phyloP scores from a whole-genome alignment of 1,140 invertebrate species.

The Procambarus virginalis region DNA sequence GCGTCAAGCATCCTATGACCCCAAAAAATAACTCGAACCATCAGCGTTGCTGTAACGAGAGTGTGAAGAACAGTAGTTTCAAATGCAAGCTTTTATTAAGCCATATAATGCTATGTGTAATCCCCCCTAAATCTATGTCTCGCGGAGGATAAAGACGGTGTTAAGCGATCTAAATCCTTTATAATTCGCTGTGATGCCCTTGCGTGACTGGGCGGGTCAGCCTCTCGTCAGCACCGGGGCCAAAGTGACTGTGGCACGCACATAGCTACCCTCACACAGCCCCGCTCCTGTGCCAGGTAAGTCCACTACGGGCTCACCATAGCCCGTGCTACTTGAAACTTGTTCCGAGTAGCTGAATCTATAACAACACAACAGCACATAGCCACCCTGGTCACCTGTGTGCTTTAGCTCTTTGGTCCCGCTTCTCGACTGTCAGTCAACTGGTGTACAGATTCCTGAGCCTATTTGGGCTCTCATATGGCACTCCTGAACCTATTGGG shows the following conservation, averaged over 20 bases:
- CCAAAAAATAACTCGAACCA: neutral
- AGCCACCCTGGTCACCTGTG: too few species aligned
- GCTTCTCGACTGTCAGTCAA: too few species aligned
- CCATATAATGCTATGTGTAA: neutral
- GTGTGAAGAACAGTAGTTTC: neutral
- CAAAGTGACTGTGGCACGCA: constrained; percentile 2
- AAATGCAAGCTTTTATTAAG: neutral
- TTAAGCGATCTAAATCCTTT: constrained; percentile 7
- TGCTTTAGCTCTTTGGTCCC: too few species aligned
- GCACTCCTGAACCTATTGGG: too few species aligned
- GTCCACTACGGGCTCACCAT: too few species aligned
- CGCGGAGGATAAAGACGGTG: neutral
- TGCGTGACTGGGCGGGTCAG: constrained; percentile 30
- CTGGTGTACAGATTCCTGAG: too few species aligned
- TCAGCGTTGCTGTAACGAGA: neutral
- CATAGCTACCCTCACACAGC: neutral
- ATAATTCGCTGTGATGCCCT: constrained; percentile 33
- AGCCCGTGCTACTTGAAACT: too few species aligned
- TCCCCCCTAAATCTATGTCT: neutral
- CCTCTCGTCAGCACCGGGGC: neutral
- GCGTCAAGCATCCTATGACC: neutral
- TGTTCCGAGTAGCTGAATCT: too few species aligned
- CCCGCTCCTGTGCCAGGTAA: too few species aligned
- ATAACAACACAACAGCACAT: too few species aligned
- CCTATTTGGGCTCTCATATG: too few species aligned